Base-by-base conservation (phyloP, 2,113 vertebrate genomes). In the Uropsilus gracilis region DNA sequence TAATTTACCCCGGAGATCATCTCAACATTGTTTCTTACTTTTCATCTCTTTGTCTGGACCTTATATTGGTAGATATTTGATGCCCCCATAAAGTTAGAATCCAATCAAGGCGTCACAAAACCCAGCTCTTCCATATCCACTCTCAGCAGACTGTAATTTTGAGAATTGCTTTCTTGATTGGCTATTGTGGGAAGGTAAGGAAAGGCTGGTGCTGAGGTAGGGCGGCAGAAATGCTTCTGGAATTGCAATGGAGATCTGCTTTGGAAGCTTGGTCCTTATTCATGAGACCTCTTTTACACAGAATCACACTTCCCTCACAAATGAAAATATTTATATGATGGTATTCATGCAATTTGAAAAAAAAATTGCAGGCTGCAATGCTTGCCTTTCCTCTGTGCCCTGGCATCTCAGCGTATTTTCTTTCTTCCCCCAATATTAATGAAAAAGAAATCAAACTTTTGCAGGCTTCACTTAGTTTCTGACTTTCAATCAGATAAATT, bases 161-260 rank as follows among this genome's bases (percentile, higher is more conserved):
- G 86, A 93, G 90, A 96, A 97, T 97, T 97, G 94, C 89, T 97
- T 98, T 97, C 80, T 89, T 93, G 92, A 92, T 89, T 96, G 95
- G 91, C 94, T 96, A 63, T 97, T 90, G 73, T 89, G 71, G 85
- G 11, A 46, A 48, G 85, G 97, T 93, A 94, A 95, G 94, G 96
- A 97, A 94, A 64, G 32, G 7, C 39, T 39, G 46, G 17, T 71
- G 92, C 72, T 96, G 92, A 94, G 94, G 94, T 94, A 96, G 94
- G 86, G 88, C 14, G 20, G 32, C 16, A 93, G 46, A 39, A 83
- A 69, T 91, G 34, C n/a, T 93, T 94, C 89, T 86, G 83, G 93
- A 97, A 97, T 97, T 97, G 72, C 97, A 86, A 48, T 83, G 91
- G 75, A 91, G 84, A n/a, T 89, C 77, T 89, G 87, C 83, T 78